These are phyloP conservation scores for Artemia sp. DNA, from an alignment of 2,888 invertebrate genomes.

Conservation along the genomic window DNA sequence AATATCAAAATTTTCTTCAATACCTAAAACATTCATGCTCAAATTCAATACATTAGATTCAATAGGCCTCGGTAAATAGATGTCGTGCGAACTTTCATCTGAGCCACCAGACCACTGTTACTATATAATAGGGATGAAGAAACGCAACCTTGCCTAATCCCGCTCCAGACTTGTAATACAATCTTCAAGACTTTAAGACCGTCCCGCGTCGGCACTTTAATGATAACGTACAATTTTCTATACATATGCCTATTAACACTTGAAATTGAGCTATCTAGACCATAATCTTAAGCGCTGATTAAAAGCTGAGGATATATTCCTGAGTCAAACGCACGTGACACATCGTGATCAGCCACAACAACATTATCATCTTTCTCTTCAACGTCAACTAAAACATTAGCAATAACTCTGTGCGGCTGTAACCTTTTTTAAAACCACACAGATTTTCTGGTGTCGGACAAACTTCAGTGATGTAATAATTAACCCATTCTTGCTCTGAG, in stretches of 20 bases:
- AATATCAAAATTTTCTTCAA: neutral
- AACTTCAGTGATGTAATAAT: neutral
- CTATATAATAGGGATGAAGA: no score
- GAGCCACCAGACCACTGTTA: no score
- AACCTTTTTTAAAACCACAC: conserved; percentile 2
- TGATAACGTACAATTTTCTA: neutral
- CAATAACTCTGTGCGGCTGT: neutral
- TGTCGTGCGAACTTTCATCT: neutral
- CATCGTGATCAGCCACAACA: neutral
- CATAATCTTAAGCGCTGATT: neutral
- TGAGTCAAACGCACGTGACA: no score
- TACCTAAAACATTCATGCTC: neutral
- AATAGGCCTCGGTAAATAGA: conserved; percentile 8
- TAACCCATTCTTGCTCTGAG: no score
- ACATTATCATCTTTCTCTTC: neutral
- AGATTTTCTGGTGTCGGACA: neutral
- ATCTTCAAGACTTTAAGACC: neutral
- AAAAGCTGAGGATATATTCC: no score
- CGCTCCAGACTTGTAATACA: no score
- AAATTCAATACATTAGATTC: neutral
- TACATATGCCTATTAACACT: neutral
- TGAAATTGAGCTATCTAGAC: neutral
- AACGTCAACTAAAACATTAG: conserved; percentile 3
- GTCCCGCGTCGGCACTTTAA: neutral
- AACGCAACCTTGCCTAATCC: no score